Evolutionary conservation across 2,888 invertebrate genomes (phyloP).

Genomic region (Cheilosia scutellata): DNA sequence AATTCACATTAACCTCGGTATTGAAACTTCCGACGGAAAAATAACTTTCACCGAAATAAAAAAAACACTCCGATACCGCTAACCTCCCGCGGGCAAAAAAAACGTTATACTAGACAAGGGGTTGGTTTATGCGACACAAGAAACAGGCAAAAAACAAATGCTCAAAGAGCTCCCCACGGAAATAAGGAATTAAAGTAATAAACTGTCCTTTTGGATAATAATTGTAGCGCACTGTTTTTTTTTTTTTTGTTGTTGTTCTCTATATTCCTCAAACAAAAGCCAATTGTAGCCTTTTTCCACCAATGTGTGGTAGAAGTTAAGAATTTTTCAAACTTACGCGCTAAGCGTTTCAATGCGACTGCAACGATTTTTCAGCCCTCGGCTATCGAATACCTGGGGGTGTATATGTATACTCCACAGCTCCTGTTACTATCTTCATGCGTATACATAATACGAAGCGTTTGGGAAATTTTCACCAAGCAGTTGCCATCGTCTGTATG

Average conservation of each 20-base stretch:
- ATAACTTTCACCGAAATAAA: conserved; percentile 44
- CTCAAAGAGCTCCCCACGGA: conserved; percentile 63
- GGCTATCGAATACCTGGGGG: conserved; percentile 84
- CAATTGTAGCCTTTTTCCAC: conserved; percentile 66
- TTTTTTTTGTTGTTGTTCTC: conserved; percentile 66
- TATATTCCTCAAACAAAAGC: conserved; percentile 64
- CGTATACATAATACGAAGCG: conserved; percentile 76
- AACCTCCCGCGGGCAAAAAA: conserved; percentile 78
- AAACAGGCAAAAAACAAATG: neutral
- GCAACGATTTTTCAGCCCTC: conserved; percentile 84
- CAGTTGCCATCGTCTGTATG: conserved; percentile 53
- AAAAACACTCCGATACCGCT: conserved; percentile 33
- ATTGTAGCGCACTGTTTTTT: conserved; percentile 63
- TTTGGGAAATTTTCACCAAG: conserved; percentile 61
- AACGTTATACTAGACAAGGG: conserved; percentile 54
- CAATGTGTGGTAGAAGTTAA: conserved; percentile 64
- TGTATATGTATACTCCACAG: conserved; percentile 83
- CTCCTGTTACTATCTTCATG: conserved; percentile 81
- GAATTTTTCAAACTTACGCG: conserved; percentile 83
- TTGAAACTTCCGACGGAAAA: conserved; percentile 46
- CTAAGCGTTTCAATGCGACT: conserved; percentile 83
- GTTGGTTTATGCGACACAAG: conserved; percentile 25
- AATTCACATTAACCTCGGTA: neutral
- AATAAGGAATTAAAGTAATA: conserved; percentile 72
- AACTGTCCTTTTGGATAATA: conserved; percentile 63